Evolutionary conservation across 2,797 vertebrate genomes (phyloP).

Genomic region (Semotilus atromaculatus): DNA sequence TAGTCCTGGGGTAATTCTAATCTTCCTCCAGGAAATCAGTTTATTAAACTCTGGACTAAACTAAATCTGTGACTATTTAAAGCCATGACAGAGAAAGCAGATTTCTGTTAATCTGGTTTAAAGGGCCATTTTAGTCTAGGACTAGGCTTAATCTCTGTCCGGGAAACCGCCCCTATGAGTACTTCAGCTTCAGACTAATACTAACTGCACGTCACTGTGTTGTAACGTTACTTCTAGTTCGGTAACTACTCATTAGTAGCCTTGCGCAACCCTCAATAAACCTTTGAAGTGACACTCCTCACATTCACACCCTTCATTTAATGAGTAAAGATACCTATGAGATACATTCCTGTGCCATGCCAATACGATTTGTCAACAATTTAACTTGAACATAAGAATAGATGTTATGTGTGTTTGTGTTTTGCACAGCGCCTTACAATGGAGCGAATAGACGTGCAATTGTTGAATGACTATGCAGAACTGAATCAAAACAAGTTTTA

Average conservation of each 20-base stretch:
- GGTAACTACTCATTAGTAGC: neutral
- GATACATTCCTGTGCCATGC: neutral
- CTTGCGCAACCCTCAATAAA: constrained; percentile 1
- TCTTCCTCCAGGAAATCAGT: too few relatives aligned
- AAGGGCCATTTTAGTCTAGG: too few relatives aligned
- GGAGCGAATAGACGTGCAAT: neutral
- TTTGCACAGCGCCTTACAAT: neutral
- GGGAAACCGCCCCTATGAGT: too few relatives aligned
- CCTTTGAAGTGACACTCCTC: neutral
- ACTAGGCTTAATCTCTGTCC: too few relatives aligned
- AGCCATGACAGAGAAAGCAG: too few relatives aligned
- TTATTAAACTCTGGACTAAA: too few relatives aligned
- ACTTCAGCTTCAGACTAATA: too few relatives aligned
- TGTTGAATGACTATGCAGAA: neutral
- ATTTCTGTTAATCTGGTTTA: too few relatives aligned
- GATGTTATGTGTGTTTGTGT: neutral
- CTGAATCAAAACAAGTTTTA: neutral
- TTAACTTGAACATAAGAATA: neutral
- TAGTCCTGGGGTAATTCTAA: too few relatives aligned
- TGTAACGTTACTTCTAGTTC: neutral
- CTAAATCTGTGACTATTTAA: too few relatives aligned
- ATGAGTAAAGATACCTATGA: neutral
- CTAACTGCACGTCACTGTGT: too few relatives aligned
- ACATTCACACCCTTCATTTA: constrained; percentile 12
- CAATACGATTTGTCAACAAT: neutral